These are phyloP conservation scores for Tachysurus fulvidraco DNA, from an alignment of 2,113 vertebrate species.

Conservation along the genomic window DNA sequence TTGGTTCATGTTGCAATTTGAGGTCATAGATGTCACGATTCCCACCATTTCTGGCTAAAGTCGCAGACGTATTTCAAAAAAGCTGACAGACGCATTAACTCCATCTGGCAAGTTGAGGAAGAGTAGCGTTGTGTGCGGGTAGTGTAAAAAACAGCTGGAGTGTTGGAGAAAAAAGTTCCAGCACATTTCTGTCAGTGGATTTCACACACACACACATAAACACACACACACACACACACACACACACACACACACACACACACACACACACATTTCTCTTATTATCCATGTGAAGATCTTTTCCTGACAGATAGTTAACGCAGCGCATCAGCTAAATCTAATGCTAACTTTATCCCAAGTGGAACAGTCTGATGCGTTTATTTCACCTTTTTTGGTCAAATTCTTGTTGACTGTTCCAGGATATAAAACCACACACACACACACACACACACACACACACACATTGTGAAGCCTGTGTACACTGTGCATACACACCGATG, in stretches of 20 bases:
- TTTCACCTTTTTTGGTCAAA: background rate
- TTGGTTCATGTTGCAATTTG: background rate
- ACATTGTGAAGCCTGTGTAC: too few species aligned
- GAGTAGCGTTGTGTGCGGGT: constrained; percentile 42
- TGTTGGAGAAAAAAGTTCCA: constrained; percentile 38
- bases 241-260: constrained; percentile 6
- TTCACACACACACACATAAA: background rate
- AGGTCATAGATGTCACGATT: constrained; percentile 26
- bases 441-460: background rate
- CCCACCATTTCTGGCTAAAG: constrained; percentile 13
- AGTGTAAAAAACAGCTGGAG: constrained; percentile 48
- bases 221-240: background rate
- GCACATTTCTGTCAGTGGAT: constrained; percentile 39
- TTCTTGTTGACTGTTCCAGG: background rate
- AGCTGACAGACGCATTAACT: constrained; percentile 36
- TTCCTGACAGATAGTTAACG: background rate
- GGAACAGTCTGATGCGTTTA: background rate
- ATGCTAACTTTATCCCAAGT: background rate
- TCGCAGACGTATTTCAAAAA: constrained; percentile 37
- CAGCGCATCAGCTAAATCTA: too few species aligned
- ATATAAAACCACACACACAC: background rate
- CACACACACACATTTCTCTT: background rate
- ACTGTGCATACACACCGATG: background rate
- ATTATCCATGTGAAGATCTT: background rate
- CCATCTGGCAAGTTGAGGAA: constrained; percentile 44